phyloP scores from a whole-genome alignment of 1,140 invertebrate genomes.

The Drosophila rufa region DNA sequence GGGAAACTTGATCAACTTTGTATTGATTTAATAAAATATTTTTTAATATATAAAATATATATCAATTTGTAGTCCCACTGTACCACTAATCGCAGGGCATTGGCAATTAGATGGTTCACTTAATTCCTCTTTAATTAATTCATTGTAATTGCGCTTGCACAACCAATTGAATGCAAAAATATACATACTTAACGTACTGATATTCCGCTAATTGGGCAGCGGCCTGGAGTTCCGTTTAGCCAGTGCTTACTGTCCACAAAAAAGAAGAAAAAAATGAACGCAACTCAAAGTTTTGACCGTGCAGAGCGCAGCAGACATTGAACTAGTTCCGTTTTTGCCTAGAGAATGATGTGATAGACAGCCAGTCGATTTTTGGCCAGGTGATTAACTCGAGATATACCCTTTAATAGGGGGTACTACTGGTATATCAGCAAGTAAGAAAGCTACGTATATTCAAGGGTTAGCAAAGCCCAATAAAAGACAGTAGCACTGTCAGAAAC shows the following conservation, averaged over 20 bases:
- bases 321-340: slow-evolving; percentile 66
- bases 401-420: background rate
- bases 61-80: background rate
- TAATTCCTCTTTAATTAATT: slow-evolving; percentile 30
- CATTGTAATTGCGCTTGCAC: slow-evolving; percentile 7
- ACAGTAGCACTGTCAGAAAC: too few species aligned
- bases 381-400: slow-evolving; percentile 14
- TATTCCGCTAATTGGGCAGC: background rate
- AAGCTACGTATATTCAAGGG: too few species aligned
- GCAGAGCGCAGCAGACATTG: slow-evolving; percentile 53
- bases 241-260: slow-evolving; percentile 26
- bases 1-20: too few species aligned
- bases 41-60: too few species aligned
- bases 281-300: slow-evolving; percentile 29
- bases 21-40: too few species aligned
- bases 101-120: slow-evolving; percentile 18
- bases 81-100: slow-evolving; percentile 1
- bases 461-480: too few species aligned
- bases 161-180: background rate
- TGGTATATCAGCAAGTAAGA: background rate
- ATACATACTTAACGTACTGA: background rate
- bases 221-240: background rate
- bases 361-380: slow-evolving; percentile 18
- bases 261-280: background rate
- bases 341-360: slow-evolving; percentile 25